A percentile compares a stretch with the other conserved stretches of the same genome.
Evolutionary conservation across 2,113 vertebrate genomes (phyloP).

Genomic region (Narcine bancroftii): DNA sequence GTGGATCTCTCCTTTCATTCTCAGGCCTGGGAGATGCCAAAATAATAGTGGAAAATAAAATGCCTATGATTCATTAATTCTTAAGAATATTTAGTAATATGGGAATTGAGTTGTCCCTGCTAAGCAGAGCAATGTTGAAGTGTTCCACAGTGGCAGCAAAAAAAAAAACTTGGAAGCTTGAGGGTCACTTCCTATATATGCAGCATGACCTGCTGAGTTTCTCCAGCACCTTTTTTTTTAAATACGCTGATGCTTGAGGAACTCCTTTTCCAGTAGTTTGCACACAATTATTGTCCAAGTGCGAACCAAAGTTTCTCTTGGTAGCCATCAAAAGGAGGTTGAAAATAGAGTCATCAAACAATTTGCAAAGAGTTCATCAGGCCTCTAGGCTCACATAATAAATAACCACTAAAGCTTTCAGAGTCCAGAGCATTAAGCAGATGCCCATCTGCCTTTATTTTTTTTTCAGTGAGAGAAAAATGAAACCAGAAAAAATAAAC

Average conservation of each 20-base stretch:
- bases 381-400: not conserved
- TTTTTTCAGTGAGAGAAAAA: not conserved
- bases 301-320: not conserved
- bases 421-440: constrained; percentile 27
- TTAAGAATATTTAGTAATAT: not conserved
- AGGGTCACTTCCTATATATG: no score
- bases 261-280: not conserved
- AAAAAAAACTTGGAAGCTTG: no score
- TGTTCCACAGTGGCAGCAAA: no score
- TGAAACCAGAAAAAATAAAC: not conserved
- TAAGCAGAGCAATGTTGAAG: not conserved
- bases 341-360: constrained; percentile 9
- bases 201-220: no score
- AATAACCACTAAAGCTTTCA: constrained; percentile 30
- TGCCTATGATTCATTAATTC: not conserved
- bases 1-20: not conserved
- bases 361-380: constrained; percentile 4
- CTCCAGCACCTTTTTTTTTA: no score
- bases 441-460: constrained; percentile 1
- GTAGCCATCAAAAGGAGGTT: not conserved
- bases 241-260: not conserved
- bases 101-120: not conserved
- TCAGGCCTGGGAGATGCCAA: not conserved
- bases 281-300: not conserved
- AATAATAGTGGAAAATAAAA: not conserved